These are phyloP conservation scores for Atherinosoma microstoma DNA, from an alignment of 2,797 vertebrate genomes.

Conservation along the genomic window DNA sequence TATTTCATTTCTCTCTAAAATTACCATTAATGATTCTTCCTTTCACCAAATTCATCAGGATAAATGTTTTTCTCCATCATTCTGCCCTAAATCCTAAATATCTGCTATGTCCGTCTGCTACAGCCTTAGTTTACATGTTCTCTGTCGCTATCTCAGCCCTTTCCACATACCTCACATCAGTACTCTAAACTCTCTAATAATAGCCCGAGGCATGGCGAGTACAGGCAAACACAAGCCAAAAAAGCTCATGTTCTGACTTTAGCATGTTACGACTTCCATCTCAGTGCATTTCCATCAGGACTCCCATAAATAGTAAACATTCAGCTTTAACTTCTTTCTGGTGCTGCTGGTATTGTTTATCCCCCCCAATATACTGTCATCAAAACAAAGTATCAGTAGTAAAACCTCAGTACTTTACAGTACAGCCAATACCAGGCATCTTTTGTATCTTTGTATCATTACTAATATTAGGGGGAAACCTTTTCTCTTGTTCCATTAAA, in stretches of 20 bases:
- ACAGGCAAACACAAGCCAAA: neutral
- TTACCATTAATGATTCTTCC: neutral
- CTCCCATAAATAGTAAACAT: neutral
- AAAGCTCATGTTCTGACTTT: neutral
- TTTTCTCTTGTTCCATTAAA: no score
- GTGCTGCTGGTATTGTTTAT: no score
- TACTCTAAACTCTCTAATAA: conserved; percentile 4
- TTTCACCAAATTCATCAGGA: neutral
- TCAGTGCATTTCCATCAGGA: neutral
- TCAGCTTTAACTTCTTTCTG: no score
- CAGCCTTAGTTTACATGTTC: neutral
- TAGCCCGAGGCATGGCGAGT: neutral
- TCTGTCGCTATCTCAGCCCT: neutral
- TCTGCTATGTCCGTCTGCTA: neutral
- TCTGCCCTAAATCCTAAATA: neutral
- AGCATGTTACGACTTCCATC: neutral
- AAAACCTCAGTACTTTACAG: no score
- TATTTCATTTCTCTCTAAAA: neutral
- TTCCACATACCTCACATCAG: neutral
- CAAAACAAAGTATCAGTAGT: neutral
- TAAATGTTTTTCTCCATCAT: neutral
- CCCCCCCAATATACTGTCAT: neutral
- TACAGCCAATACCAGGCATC: no score
- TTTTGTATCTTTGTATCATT: no score
- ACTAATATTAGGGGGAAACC: no score